Evolutionary conservation across 2,888 invertebrate species (phyloP).

Genomic region (Iselma pallidipennis): DNA sequence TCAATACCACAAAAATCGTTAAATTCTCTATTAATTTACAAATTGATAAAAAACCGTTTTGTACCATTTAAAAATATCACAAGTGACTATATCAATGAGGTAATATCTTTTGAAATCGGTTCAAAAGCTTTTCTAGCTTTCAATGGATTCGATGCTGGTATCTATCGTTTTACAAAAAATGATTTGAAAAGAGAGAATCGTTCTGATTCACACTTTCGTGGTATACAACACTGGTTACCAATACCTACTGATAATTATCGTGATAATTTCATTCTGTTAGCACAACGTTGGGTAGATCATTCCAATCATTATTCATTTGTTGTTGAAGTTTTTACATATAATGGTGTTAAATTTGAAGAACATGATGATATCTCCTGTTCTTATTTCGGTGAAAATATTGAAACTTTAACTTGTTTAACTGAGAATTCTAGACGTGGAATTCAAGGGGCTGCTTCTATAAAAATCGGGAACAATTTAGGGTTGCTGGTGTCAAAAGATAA

Average conservation of each 20-base stretch:
- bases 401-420: slow-evolving; percentile 46
- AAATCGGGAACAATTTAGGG: slow-evolving; percentile 42
- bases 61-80: slow-evolving; percentile 37
- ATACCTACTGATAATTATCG: slow-evolving; percentile 54
- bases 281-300: slow-evolving; percentile 49
- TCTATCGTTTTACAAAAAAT: slow-evolving; percentile 44
- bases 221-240: slow-evolving; percentile 48
- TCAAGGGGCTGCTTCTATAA: slow-evolving; percentile 42
- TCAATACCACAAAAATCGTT: slow-evolving; percentile 44
- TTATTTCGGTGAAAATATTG: slow-evolving; percentile 42
- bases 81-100: slow-evolving; percentile 38
- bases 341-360: slow-evolving; percentile 47
- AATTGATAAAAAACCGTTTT: slow-evolving; percentile 39
- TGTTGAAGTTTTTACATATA: slow-evolving; percentile 48
- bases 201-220: slow-evolving; percentile 41
- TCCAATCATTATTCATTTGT: slow-evolving; percentile 40
- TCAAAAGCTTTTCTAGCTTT: slow-evolving; percentile 51
- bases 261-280: slow-evolving; percentile 55
- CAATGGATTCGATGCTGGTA: slow-evolving; percentile 47
- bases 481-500: slow-evolving; percentile 44
- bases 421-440: slow-evolving; percentile 40
- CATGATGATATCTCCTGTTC: slow-evolving; percentile 52
- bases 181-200: slow-evolving; percentile 38
- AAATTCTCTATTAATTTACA: slow-evolving; percentile 41
- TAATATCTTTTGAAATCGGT: slow-evolving; percentile 49